Percentiles rank a stretch among this genome's conserved stretches.
Evolutionary conservation across 2,113 vertebrate species (phyloP).

Genomic region (Tinamus guttatus): DNA sequence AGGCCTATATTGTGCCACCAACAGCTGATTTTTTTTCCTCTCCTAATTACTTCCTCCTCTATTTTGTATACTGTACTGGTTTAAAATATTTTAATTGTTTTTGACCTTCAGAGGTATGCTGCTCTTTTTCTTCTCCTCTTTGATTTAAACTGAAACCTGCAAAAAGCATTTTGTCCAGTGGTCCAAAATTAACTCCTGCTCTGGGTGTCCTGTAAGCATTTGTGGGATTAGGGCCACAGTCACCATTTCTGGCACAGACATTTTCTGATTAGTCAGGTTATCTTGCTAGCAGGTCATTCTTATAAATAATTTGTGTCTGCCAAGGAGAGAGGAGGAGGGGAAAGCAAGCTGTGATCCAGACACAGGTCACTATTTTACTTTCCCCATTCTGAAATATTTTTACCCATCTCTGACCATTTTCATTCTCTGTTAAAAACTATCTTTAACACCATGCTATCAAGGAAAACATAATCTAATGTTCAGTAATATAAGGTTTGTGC

Average conservation of each 20-base stretch:
- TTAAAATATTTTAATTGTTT: conserved; percentile 24
- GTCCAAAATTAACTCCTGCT: neutral
- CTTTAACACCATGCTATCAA: neutral
- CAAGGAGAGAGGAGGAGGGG: neutral
- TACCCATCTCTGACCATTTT: conserved; percentile 32
- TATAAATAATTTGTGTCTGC: conserved; percentile 24
- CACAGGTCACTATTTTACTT: conserved; percentile 49
- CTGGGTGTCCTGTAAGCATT: neutral
- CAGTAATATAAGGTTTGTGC: conserved; percentile 52
- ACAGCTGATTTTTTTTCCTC: neutral
- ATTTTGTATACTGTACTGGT: neutral
- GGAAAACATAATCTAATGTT: conserved; percentile 1
- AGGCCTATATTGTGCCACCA: neutral
- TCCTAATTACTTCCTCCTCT: neutral
- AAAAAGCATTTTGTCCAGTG: conserved; percentile 11
- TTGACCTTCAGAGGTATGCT: neutral
- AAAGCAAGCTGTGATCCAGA: conserved; percentile 25
- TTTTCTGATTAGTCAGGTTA: neutral
- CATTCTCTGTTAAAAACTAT: conserved; percentile 38
- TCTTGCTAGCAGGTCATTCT: conserved; percentile 14
- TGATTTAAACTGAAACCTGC: conserved; percentile 5
- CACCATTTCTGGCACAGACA: neutral
- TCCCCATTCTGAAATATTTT: conserved; percentile 32
- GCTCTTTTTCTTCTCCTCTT: neutral
- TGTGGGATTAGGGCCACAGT: neutral